Evolutionary conservation across 2,888 invertebrate species (phyloP).

Genomic region (Drosophila prostipennis): DNA sequence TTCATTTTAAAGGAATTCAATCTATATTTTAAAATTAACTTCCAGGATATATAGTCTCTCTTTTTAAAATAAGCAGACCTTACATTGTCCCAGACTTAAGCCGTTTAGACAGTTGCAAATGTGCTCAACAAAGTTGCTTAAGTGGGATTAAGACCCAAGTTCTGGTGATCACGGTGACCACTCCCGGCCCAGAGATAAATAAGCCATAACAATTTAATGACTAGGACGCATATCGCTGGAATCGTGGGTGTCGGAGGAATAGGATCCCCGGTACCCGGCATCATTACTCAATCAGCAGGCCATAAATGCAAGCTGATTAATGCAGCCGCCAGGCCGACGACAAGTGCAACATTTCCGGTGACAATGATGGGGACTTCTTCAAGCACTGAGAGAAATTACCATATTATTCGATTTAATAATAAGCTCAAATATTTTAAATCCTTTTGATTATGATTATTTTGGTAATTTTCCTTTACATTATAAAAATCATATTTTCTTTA

Average conservation of each 20-base stretch:
- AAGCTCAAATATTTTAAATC: too few relatives aligned
- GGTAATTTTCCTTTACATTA: too few relatives aligned
- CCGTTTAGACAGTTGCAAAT: slow-evolving; percentile 2
- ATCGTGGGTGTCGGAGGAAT: slow-evolving; percentile 20
- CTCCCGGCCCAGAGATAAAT: slow-evolving; percentile 53
- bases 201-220: slow-evolving; percentile 75
- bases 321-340: slow-evolving; percentile 50
- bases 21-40: neutral
- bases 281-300: slow-evolving; percentile 71
- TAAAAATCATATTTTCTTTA: too few relatives aligned
- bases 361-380: slow-evolving; percentile 27
- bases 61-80: neutral
- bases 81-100: neutral
- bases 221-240: slow-evolving; percentile 32
- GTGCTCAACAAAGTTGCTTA: slow-evolving; percentile 60
- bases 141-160: slow-evolving; percentile 27
- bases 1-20: too few relatives aligned
- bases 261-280: neutral
- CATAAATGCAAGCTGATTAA: slow-evolving; percentile 65
- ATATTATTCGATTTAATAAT: too few relatives aligned
- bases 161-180: slow-evolving; percentile 5
- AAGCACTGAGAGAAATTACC: neutral
- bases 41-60: too few relatives aligned
- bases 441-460: too few relatives aligned
- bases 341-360: slow-evolving; percentile 69